Base-by-base conservation (phyloP, 1,140 invertebrate species). In the Bombus vancouverensis region DNA sequence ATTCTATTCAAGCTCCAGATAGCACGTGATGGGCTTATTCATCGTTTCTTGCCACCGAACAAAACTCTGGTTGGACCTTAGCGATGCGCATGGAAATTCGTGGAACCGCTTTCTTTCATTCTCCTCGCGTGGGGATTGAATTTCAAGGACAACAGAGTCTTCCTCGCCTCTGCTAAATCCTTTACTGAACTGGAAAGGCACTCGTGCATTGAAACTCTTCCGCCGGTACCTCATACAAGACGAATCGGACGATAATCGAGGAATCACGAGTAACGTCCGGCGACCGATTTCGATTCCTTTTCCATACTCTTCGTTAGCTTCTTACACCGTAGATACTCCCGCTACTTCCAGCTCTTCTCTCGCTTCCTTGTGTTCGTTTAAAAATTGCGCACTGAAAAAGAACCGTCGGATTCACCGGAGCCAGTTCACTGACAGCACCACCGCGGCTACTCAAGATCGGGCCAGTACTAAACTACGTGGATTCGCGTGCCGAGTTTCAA, bases 101-200 rank as follows among this genome's bases (percentile, higher is more conserved):
- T 75, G 47, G 71, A 85, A 85, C 53, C 65, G 37, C 37, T 34
- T 84, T 78, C 87, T 81, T 87, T 88, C 77, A 81, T 79, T 77
- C 76, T 66, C 44, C 37, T 87, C 72, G 66, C 70, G 53, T 10
- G 62, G 22, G 32, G 80, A 91, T 92, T 81, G 88, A 66, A 85
- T 93, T 93, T 87, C 87, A 89, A 81, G 82, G 81, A 86, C 87
- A 85, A 84, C 72, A 9, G 25, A 65, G 28, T 77, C 32, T 44
- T 88, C 37, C 76, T 62, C 39, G 76, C 3, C 34, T 70, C 42
- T 68, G 44, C 68, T 47, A 25, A 25, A 34, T n/a, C 53, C 62
- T 28, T 13, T n/a, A 22, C 62, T 34, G n/a, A 5, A 39, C n/a
- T 2, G 74, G 13, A 44, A 83, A 76, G 53, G 37, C 80, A 75